Base-by-base conservation (phyloP, 2,113 vertebrate species). In the Patagioenas fasciata region DNA sequence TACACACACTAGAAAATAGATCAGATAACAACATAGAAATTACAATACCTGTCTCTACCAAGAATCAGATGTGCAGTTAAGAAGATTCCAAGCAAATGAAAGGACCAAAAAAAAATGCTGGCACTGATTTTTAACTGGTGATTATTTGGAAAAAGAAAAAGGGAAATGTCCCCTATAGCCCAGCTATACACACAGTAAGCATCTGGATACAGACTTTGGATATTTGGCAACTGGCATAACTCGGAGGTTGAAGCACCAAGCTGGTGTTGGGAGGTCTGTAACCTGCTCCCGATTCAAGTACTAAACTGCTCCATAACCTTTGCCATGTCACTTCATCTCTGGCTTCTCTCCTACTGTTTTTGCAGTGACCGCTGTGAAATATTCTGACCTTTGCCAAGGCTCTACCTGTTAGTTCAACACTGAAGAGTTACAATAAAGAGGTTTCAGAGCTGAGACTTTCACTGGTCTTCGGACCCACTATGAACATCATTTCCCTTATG, bases 11-110 rank as follows among this genome's bases (percentile, higher is more conserved):
- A 78, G 73, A 36, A 83, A 88, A 65, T 19, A 57, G 79, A 91
- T 85, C 75, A 90, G 93, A 96, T 89, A 96, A 90, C 57, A 82
- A n/a, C 9, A 5, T 2, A 77, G 26, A 91, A 90, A 86, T 44
- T 62, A 24, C 54, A 81, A 58, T 83, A 95, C 32, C 79, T 85
- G 31, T 64, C 53, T 81, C 83, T 73, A 58, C 8, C 42, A 86
- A 60, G 72, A 53, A 58, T 95, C 70, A 84, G 36, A 79, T 28
- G 12, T 42, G 42, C 51, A 92, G 24, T 28, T 15, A 71, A 91
- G 82, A 74, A 91, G 47, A 85, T 32, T 62, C 38, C 50, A 93
- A 64, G 73, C 36, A 51, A 79, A 88, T 14, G 10, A 61, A 85
- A 85, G 67, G 17, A 64, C 50, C 5, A 18, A 36, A 78, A 36